phyloP scores from a whole-genome alignment of 2,888 invertebrate species.

The Heliconius cydno region DNA sequence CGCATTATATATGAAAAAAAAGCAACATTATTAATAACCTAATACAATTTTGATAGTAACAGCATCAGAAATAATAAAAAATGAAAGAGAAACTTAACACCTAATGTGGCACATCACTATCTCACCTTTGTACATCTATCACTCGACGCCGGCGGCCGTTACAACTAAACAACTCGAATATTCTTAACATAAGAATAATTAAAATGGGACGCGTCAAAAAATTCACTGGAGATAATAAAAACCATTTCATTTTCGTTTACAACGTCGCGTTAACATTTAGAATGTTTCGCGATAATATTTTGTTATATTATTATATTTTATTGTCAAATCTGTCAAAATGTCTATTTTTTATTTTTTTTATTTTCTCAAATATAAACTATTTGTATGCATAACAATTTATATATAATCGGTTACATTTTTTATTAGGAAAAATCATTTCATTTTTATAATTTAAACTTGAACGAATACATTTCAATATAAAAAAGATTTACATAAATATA shows the following conservation, averaged over 20 bases:
- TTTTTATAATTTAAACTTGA: no score
- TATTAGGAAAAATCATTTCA: no score
- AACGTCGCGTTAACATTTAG: conserved; percentile 19
- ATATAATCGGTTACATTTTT: no score
- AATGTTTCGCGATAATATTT: conserved; percentile 23
- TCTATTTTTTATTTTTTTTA: neutral
- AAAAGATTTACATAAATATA: neutral
- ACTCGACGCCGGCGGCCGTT: conserved; percentile 57
- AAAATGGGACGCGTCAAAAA: conserved; percentile 62
- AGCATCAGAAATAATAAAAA: conserved; percentile 28
- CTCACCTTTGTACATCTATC: conserved; percentile 60
- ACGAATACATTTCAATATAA: neutral
- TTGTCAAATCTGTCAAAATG: neutral
- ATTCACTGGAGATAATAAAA: conserved; percentile 60
- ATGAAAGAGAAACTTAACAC: conserved; percentile 40
- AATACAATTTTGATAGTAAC: conserved; percentile 38
- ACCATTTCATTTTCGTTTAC: conserved; percentile 38
- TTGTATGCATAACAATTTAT: neutral
- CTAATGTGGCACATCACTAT: conserved; percentile 69
- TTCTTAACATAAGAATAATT: conserved; percentile 82
- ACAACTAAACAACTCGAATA: conserved; percentile 67
- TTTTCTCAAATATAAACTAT: neutral
- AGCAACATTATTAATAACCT: conserved; percentile 7
- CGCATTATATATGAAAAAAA: neutral
- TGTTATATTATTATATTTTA: neutral